These are phyloP conservation scores for Brachionus sp. DNA, from an alignment of 1,140 invertebrate genomes.

Conservation along the genomic window DNA sequence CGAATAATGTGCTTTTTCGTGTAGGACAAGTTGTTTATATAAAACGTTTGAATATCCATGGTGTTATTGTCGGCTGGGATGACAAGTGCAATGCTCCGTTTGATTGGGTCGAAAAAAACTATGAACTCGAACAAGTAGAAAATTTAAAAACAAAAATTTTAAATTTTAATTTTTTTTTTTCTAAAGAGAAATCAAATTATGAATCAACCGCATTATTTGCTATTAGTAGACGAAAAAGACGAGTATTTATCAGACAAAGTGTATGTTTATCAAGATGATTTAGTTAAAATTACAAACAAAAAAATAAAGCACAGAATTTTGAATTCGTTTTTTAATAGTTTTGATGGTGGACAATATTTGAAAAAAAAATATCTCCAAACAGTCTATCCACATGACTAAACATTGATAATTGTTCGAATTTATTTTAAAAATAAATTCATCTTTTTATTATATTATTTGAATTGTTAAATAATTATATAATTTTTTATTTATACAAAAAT, in stretches of 20 bases:
- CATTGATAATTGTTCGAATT: background rate
- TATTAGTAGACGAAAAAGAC: conserved; percentile 11
- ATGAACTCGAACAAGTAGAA: conserved; percentile 48
- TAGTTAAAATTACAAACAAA: background rate
- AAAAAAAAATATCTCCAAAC: conserved; percentile 37
- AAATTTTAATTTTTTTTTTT: conserved; percentile 20
- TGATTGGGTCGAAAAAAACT: conserved; percentile 51
- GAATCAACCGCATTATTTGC: conserved; percentile 34
- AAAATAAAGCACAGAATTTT: background rate
- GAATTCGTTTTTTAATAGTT: conserved; percentile 7
- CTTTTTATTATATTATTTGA: background rate
- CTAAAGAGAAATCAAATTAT: conserved; percentile 14
- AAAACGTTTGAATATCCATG: conserved; percentile 61
- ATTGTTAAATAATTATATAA: background rate
- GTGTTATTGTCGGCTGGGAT: conserved; percentile 65
- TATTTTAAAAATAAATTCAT: background rate
- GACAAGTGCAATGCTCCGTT: conserved; percentile 53
- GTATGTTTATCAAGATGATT: conserved; percentile 25
- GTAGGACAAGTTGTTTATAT: conserved; percentile 64
- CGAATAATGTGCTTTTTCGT: conserved; percentile 58
- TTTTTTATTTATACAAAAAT: background rate
- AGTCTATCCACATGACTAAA: conserved; percentile 39
- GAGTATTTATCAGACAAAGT: background rate
- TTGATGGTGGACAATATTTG: conserved; percentile 15
- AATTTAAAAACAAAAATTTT: background rate